Percentiles rank a stretch among this genome's conserved stretches.
Conservation (phyloP, 2,888 invertebrate genomes). For the Epinotia nisella region DNA sequence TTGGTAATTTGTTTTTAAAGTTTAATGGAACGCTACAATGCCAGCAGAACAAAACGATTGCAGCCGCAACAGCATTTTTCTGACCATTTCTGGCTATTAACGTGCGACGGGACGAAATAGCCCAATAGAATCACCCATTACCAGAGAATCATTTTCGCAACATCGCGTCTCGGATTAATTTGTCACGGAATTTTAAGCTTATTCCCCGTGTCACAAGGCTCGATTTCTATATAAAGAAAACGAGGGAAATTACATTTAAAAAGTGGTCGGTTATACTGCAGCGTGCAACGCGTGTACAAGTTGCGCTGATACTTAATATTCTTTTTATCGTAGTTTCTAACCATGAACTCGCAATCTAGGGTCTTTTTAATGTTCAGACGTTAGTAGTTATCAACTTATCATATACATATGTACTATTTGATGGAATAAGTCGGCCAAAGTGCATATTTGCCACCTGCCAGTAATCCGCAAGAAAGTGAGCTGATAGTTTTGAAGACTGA, state of each 20-base stretch:
- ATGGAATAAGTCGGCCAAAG: too few relatives aligned
- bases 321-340: slow-evolving; percentile 31
- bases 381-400: slow-evolving; percentile 17
- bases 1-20: not conserved
- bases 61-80: slow-evolving; percentile 46
- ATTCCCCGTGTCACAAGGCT: not conserved
- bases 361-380: slow-evolving; percentile 16
- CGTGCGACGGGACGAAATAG: slow-evolving; percentile 51
- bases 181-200: not conserved
- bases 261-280: not conserved
- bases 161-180: not conserved
- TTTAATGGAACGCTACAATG: not conserved
- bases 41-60: slow-evolving; percentile 32
- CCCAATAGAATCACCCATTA: slow-evolving; percentile 48
- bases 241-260: not conserved
- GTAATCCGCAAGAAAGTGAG: too few relatives aligned
- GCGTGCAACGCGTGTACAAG: not conserved
- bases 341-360: slow-evolving; percentile 16
- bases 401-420: too few relatives aligned
- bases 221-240: not conserved
- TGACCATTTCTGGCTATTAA: slow-evolving; percentile 52
- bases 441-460: too few relatives aligned
- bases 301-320: slow-evolving; percentile 7
- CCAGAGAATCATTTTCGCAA: slow-evolving; percentile 7
- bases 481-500: too few relatives aligned